Base-by-base conservation (phyloP, 2,888 invertebrate genomes). In the Morinoia aosen region DNA sequence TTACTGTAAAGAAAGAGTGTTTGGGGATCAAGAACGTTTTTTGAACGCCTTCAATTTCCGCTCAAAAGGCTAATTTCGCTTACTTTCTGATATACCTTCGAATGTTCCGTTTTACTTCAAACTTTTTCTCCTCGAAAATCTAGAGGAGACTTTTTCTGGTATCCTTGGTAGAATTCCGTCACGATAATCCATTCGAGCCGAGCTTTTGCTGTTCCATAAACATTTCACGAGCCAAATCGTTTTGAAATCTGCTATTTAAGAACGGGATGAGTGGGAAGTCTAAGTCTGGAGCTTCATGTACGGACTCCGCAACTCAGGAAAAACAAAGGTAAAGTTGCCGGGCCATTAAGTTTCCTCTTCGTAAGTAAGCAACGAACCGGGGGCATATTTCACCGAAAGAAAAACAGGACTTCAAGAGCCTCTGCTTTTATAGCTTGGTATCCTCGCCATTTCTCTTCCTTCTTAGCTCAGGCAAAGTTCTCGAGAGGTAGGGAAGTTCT, bases 391-490 rank as follows among this genome's bases (percentile, higher is more conserved):
- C 76, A 76, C 76, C 33, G 76, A 76, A 76, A 76, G 76, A 76
- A 76, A 76, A 76, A 76, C 76, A 76, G 76, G 76, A 76, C 76
- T 76, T 76, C 76, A 76, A 76, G 76, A 76, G 76, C 76, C 76
- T 33, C 76, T 76, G 76, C 76, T 76, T 76, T 76, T 76, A 76
- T 76, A 76, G 76, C 76, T 76, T 76, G 76, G 76, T 33, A 76
- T 76, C 76, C 76, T 76, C 76, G 76, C 76, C 19, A 76, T 76
- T 76, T 76, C 76, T 76, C 76, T 76, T 76, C 25, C 76, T 76
- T 76, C 76, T 19, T 76, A 33, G 76, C 33, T 61, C 61, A 61
- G 61, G 61, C 61, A 61, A 76, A 76, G 33, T 19, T 76, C 33
- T 76, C 76, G 19, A 76, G 76, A 76, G 76, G 76, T 76, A 76